Evolutionary conservation across 2,888 invertebrate species (phyloP), one percentile per base, ranked within the genome.

Genomic region (Prosopocoilus inquinatus): DNA sequence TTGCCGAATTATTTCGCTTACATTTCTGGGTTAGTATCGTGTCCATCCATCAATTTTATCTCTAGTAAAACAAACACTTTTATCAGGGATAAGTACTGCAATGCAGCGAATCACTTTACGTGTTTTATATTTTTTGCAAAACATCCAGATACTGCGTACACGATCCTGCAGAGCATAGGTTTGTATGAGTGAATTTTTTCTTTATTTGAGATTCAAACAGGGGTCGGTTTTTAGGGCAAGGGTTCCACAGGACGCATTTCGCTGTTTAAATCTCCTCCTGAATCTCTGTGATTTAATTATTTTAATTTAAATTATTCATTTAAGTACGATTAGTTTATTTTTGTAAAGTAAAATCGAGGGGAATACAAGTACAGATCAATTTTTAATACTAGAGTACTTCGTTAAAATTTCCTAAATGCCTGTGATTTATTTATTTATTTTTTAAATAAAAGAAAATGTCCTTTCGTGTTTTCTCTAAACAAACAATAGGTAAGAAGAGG

Each of bases 1-100:
- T 76, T 79, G 64, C 79, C 82, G 9, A 73, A 80, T 64, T 79
- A 83, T 69, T 84, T 85, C 72, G 83, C 83, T 20, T 86, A 83
- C 66, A 82, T 85, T 64, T 82, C 84, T 39, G 84, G 85, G 85
- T 85, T 74, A 75, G 71, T 62, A 48, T 47, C n/a, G n/a, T 16
- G 16, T 41, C 32, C 36, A 43, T 15, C 44, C 41, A 28, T 46
- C 45, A 32, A 34, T 35, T 52, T 35, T 20, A 7, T 39, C 20
- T 50, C 39, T 55, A 34, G 3, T 35, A 28, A 41, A 13, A 43
- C 13, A 50, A 33, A 33, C 16, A n/a, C 7, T 49, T 12, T 66
- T 74, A 75, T 49, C 68, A 81, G 80, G 11, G 75, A 81, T 53
- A 76, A 78, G 51, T 78, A 75, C 61, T 81, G 80, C 59, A 79